Base-by-base conservation (phyloP, 2,888 invertebrate species). In the Sarcophaga rosellei region DNA sequence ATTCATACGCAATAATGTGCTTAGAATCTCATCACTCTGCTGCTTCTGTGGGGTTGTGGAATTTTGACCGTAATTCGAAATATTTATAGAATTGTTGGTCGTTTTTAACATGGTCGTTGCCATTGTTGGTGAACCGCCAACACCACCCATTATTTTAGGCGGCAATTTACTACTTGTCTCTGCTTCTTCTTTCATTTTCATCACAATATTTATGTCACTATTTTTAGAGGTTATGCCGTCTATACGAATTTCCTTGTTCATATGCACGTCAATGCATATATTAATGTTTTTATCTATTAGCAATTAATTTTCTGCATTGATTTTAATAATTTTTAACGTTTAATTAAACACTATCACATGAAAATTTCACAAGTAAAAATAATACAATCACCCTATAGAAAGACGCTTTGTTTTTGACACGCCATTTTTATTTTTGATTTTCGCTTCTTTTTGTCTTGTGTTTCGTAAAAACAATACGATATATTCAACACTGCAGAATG, bases 181-280 rank as follows among this genome's bases (percentile, higher is more conserved):
- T 92, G 92, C 91, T 91, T 92, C 92, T 91, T 91, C 91, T 90
- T 92, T 91, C 90, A 92, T 92, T 89, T 89, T 91, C 90, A 79
- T 78, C 77, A 53, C 62, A 86, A 86, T 86, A 86, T 90, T 89
- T 90, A 89, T 91, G 89, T 90, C 89, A 89, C 91, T 89, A 86
- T 88, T 88, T 89, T 89, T 91, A 89, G 90, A 92, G 91, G 92
- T 92, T 91, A 92, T 92, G 91, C 91, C 92, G 91, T 92, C 90
- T 91, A 90, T 89, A 84, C 63, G 61, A 63, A 63, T 86, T 88
- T 90, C 90, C 53, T 47, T 79, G n/a, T 63, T 57, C 44, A 80
- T 74, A 68, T 69, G 81, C 80, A 70, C 21, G 53, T 35, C 25
- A 20, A 81, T 17, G 63, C 78, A 78, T 66, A 69, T 68, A 81